Base-by-base conservation (phyloP, 2,797 vertebrate species). In the Moxostoma hubbsi region DNA sequence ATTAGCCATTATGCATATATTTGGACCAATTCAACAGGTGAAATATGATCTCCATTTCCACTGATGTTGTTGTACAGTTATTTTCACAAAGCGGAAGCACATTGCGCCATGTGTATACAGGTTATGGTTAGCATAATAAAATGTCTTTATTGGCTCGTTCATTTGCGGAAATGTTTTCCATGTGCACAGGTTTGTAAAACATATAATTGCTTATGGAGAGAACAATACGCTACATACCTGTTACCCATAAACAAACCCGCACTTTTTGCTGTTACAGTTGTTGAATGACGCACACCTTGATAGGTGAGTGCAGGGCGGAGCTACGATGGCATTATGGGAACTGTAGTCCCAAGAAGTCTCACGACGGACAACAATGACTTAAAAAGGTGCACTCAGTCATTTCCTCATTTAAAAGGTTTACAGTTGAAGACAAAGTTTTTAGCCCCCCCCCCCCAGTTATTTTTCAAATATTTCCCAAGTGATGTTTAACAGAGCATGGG, bases 221-320 rank as follows among this genome's bases (percentile, higher is more conserved):
- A 66, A 50, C 1, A 54, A 45, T 46, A 43, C 13, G 36, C 15
- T 16, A 3, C 46, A 67, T 65, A 68, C 55, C 63, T 18, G 15
- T 15, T 47, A 0, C 11, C 9, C n/a, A 7, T n/a, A 65, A 51
- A 24, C 9, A 3, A 5, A 16, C 45, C 62, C 36, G n/a, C 11
- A 55, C 75, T 57, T 73, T 50, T 58, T n/a, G 2, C 53, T 46
- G 16, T 55, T 74, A 63, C 70, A 74, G 71, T n/a, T 73, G 13
- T 49, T 66, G n/a, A 78, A 43, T 70, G 47, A 73, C 64, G 50
- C 12, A 75, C 82, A 85, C 69, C 81, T 85, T 62, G 12, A 15
- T 82, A 88, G 84, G 83, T 86, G 72, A 73, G 81, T 36, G 36
- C 36, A 36, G 36, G 80, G 80, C 77, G 83, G 81, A 58, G 81